Evolutionary conservation across 2,888 invertebrate genomes (phyloP).

Genomic region (Cantharis rufa): DNA sequence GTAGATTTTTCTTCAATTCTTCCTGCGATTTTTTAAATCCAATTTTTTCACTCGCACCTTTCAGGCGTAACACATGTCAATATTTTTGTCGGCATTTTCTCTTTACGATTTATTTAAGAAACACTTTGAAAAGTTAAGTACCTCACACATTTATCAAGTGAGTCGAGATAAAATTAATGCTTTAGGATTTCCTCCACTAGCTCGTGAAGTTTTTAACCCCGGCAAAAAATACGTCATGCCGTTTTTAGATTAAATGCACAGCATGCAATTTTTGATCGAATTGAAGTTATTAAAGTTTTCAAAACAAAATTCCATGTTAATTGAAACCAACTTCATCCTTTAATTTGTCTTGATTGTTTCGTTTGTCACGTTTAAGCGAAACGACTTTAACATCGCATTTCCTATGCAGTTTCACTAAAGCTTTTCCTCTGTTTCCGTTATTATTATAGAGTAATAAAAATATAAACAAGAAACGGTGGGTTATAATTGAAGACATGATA

Average conservation of each 20-base stretch:
- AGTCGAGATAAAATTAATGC: slow-evolving; percentile 1
- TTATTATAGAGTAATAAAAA: too few relatives aligned
- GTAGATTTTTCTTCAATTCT: slow-evolving; percentile 7
- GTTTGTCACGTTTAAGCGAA: not conserved
- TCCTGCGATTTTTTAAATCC: not conserved
- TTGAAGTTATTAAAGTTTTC: not conserved
- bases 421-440: too few relatives aligned
- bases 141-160: not conserved
- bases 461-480: too few relatives aligned
- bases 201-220: not conserved
- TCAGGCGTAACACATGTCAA: not conserved
- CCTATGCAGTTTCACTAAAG: not conserved
- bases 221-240: not conserved
- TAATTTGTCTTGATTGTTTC: not conserved
- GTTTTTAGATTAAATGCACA: not conserved
- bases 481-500: too few relatives aligned
- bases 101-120: not conserved
- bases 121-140: not conserved
- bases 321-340: not conserved
- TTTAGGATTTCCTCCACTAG: not conserved
- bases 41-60: not conserved
- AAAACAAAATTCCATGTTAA: not conserved
- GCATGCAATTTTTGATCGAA: not conserved
- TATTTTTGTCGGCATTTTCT: not conserved
- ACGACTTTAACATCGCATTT: too few relatives aligned